Base-by-base conservation (phyloP, 2,888 invertebrate genomes). In the Cetonia aurata region DNA sequence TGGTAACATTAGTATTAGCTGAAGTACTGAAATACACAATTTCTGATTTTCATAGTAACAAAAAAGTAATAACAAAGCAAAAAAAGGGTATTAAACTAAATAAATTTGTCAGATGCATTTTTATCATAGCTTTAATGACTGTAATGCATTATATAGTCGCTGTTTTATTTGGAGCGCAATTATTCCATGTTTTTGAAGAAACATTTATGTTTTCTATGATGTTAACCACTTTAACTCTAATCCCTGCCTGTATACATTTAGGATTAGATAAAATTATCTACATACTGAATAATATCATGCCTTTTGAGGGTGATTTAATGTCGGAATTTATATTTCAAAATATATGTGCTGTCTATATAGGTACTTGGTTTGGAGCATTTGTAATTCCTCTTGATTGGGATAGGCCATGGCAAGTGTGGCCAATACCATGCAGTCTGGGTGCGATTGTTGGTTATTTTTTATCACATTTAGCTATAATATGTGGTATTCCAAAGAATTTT, bases 331-430 rank as follows among this genome's bases (percentile, higher is more conserved):
- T 90, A 57, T 86, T 89, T 67, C 86, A 86, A 48, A 88, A 88
- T 77, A 86, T 89, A 4, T 79, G 88, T 69, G 79, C 88, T 67
- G 89, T 91, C 0, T 80, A 94, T 10, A 82, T 93, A 41, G 96
- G 96, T 2, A 90, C 94, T 4, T 96, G 96, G 95, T 79, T 93
- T 1, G 95, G 96, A 6, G 94, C 95, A 2, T 88, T 93, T 69
- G 92, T 93, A 0, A 93, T 96, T 75, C 96, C 96, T 0, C 85
- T 96, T 41, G 96, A 96, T 82, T 96, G 96, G 96, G 93, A 96
- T 83, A 88, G 91, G 57, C 92, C 93, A 0, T 96, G 96, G 95
- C 96, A 96, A 86, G 89, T 85, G 71, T 93, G 93, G 92, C 93
- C 93, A 0, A 89, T 92, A 75, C 90, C 93, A 0, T 92, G 92